Base-by-base conservation (phyloP, 2,888 invertebrate species). In the Tetramorium bicarinatum region DNA sequence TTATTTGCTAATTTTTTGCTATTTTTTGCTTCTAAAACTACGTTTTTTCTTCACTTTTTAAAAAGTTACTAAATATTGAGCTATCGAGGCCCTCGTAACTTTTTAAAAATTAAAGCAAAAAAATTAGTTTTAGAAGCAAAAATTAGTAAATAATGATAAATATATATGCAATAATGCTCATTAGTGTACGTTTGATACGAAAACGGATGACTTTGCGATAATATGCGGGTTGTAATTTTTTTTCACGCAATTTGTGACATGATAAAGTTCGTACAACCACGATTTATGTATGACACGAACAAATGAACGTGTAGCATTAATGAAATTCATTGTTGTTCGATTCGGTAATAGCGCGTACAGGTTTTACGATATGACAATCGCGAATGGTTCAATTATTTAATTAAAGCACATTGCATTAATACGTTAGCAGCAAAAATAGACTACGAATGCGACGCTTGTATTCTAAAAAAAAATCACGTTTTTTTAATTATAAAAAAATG, bases 281-380 rank as follows among this genome's bases (percentile, higher is more conserved):
- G 25, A 25, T 77, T 59, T 29, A 52, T 25, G 38, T 61, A 29
- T n/a, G 54, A 67, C 34, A 25, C 18, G 47, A 59, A 44, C n/a
- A 15, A 34, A 38, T 47, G 34, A 21, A 56, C 13, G 34, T 59
- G 79, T 59, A 59, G 18, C 21, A 47, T 47, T 34, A 79, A 25
- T 71, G 71, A 79, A 59, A 79, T 79, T 54, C 41, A 8, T 34
- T 38, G 64, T 18, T n/a, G n/a, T n/a, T 62, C 52, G 52, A 76
- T 76, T 76, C 11, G 62, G 34, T 44, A 61, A 44, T 44, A 47
- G 3, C 44, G 52, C 7, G 34, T 9, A 29, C 56, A 44, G 54
- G 34, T 72, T 72, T 79, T 47, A 69, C n/a, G 44, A 61, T 77
- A 52, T n/a, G 59, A 25, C 18, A 69, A 34, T 29, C 54, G 29